Evolutionary conservation across 2,797 vertebrate genomes (phyloP), one percentile per base, ranked within the genome.

Genomic region (Sebastes minor): DNA sequence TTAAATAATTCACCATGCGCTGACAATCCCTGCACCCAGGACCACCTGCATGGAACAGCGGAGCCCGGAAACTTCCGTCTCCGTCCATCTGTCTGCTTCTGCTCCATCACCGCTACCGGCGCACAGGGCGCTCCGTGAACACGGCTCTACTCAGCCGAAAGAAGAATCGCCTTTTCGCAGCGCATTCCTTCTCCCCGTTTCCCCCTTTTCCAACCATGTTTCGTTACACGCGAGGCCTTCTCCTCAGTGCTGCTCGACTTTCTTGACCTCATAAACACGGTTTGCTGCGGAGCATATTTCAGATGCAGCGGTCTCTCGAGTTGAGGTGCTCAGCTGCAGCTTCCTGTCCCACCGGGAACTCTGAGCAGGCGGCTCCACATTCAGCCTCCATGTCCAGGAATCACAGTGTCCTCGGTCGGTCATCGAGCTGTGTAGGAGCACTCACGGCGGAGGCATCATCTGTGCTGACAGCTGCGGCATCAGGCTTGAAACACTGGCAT

Each of bases 1-100:
- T 95, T 98, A 96, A 97, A 97, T 97, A 97, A 98, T 96, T 96
- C 96, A 98, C 95, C 85, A 65, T 67, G 78, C 76, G 1, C 93
- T 89, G 89, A 91, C 95, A 75, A 83, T 92, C 91, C 86, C 89
- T 14, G 84, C 88, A 49, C 80, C 91, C 88, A 25, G 76, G 89
- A 86, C 92, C 89, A 92, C 92, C 93, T 93, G 93, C 90, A 63
- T 66, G 82, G 78, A 86, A 71, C 83, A 38, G 33, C 59, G n/a
- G 75, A 71, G 86, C 84, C 69, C 18, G 62, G 86, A 74, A 92
- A 81, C 80, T 82, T 92, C 69, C 52, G 52, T 85, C 89, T 91
- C 91, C 22, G 72, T 89, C 93, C 93, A 91, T 95, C 93, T 93
- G 93, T 87, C 88, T 27, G 67, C 87, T 74, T 80, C 82, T 80